Conservation (phyloP, 2,888 invertebrate genomes). For the Tiliacea aurago region DNA sequence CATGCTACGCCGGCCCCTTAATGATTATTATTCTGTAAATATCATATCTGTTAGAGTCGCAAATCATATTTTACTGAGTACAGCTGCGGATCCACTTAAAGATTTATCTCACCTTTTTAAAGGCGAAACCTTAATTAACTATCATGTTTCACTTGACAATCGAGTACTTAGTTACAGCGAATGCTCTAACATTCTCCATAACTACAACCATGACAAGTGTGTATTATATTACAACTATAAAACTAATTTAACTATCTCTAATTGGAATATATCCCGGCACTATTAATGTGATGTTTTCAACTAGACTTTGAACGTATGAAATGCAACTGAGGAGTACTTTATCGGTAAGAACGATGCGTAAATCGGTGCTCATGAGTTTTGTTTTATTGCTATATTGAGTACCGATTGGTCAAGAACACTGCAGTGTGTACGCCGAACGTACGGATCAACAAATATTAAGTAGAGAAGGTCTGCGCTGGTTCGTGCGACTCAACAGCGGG, state of each 20-base stretch:
- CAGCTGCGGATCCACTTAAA: too few relatives aligned
- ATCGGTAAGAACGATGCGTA: not conserved
- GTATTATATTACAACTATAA: slow-evolving; percentile 42
- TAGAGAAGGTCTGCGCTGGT: slow-evolving; percentile 71
- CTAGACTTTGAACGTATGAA: slow-evolving; percentile 40
- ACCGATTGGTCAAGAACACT: slow-evolving; percentile 13
- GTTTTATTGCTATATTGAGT: slow-evolving; percentile 57
- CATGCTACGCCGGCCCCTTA: too few relatives aligned
- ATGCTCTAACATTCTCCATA: slow-evolving; percentile 12
- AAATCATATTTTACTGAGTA: too few relatives aligned
- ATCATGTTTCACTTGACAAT: slow-evolving; percentile 13
- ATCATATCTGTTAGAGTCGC: too few relatives aligned
- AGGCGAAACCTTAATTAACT: slow-evolving; percentile 30
- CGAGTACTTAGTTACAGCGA: slow-evolving; percentile 13
- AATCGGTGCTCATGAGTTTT: slow-evolving; percentile 25
- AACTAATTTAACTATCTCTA: slow-evolving; percentile 59
- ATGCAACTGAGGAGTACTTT: slow-evolving; percentile 21
- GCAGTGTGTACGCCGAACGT: slow-evolving; percentile 33
- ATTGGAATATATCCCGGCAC: slow-evolving; percentile 57
- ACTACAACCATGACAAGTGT: slow-evolving; percentile 19
- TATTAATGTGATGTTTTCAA: slow-evolving; percentile 61
- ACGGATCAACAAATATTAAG: slow-evolving; percentile 59
- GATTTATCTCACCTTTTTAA: slow-evolving; percentile 6
- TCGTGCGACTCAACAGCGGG: slow-evolving; percentile 69
- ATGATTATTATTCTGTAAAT: too few relatives aligned